phyloP scores from a whole-genome alignment of 2,888 invertebrate species.

The Villa cingulata region DNA sequence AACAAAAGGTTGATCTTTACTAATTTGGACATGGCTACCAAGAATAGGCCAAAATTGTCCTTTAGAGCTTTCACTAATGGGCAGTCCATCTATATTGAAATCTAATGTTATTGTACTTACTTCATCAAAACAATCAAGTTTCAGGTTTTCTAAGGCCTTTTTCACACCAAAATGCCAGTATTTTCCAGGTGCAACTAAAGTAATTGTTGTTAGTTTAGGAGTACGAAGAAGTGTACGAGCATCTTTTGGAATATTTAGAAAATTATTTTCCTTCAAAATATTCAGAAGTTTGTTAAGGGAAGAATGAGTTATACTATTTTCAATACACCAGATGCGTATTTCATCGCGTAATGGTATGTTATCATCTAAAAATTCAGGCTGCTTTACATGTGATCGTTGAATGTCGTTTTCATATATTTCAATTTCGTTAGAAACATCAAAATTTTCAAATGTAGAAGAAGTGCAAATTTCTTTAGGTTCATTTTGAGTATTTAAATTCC shows the following conservation, averaged over 20 bases:
- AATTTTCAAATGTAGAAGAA: too few relatives aligned
- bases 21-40: background rate
- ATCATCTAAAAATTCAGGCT: too few relatives aligned
- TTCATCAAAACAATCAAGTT: background rate
- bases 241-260: background rate
- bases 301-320: background rate
- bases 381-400: too few relatives aligned
- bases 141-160: background rate
- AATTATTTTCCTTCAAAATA: background rate
- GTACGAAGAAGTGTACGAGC: slow-evolving; percentile 2
- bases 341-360: too few relatives aligned
- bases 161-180: slow-evolving; percentile 4
- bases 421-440: too few relatives aligned
- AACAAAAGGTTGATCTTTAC: background rate
- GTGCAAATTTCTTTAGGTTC: too few relatives aligned
- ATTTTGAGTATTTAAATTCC: too few relatives aligned
- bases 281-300: background rate
- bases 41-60: slow-evolving; percentile 7
- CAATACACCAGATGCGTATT: background rate
- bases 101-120: background rate
- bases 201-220: background rate
- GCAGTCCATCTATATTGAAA: slow-evolving; percentile 6
- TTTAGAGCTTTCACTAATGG: slow-evolving; percentile 3
- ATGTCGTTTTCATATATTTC: too few relatives aligned
- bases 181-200: background rate